phyloP scores from a whole-genome alignment of 2,888 invertebrate genomes.

The Lasioglossum malachurum region DNA sequence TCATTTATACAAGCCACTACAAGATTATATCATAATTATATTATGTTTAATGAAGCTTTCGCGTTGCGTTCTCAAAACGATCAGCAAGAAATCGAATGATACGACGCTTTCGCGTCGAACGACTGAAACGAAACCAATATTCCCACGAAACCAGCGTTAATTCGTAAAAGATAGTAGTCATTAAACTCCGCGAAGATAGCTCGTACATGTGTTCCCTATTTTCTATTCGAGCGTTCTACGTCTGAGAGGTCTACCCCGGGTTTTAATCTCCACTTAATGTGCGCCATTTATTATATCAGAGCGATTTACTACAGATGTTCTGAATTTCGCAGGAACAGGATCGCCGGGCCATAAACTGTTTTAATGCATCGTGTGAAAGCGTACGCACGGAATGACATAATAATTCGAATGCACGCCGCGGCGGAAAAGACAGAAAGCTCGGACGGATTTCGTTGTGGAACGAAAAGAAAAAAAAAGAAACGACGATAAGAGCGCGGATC shows the following conservation, averaged over 20 bases:
- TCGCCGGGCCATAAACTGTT: neutral
- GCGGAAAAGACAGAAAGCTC: neutral
- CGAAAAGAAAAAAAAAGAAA: neutral
- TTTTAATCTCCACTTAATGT: neutral
- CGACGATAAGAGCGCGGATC: neutral
- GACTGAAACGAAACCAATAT: neutral
- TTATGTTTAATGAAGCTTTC: neutral
- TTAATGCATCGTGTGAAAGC: conserved; percentile 1
- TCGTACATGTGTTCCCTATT: neutral
- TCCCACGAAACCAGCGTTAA: neutral
- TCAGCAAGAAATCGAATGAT: neutral
- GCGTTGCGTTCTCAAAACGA: neutral
- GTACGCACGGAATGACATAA: neutral
- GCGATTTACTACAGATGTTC: neutral
- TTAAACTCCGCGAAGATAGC: neutral
- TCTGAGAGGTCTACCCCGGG: neutral
- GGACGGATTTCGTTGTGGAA: neutral
- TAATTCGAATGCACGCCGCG: neutral
- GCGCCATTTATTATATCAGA: conserved; percentile 2
- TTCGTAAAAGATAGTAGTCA: neutral
- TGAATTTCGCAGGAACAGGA: neutral
- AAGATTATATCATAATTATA: neutral
- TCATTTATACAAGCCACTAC: neutral
- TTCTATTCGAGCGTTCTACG: neutral
- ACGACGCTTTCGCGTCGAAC: neutral